These are phyloP conservation scores for Gymnocheta viridis DNA, from an alignment of 2,888 invertebrate species.

Conservation along the genomic window DNA sequence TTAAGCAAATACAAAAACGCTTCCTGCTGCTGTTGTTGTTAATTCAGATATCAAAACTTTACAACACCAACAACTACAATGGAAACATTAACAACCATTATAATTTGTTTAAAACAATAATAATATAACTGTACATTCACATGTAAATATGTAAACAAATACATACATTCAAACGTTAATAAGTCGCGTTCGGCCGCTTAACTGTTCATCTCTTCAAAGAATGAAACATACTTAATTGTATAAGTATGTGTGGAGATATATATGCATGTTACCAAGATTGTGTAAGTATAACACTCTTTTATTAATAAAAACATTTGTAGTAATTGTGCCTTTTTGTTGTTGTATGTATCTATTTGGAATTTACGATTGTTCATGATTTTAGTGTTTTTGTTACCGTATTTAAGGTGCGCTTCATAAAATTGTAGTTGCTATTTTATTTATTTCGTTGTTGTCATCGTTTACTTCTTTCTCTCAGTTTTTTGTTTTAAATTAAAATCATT, in stretches of 20 bases:
- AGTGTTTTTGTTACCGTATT: conserved; percentile 49
- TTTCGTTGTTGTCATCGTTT: conserved; percentile 22
- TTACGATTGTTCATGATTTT: conserved; percentile 62
- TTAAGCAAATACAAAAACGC: conserved; percentile 48
- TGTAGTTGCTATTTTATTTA: conserved; percentile 23
- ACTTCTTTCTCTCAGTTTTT: conserved; percentile 48
- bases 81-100: conserved; percentile 56
- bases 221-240: conserved; percentile 25
- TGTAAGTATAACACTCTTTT: conserved; percentile 4
- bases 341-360: conserved; percentile 45
- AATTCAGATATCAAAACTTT: conserved; percentile 67
- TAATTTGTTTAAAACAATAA: conserved; percentile 61
- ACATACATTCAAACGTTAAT: not conserved
- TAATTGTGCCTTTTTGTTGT: conserved; percentile 57
- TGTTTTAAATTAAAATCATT: conserved; percentile 54
- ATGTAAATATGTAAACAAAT: not conserved
- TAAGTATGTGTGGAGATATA: not conserved
- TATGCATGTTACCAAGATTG: not conserved
- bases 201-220: conserved; percentile 52
- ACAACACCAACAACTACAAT: conserved; percentile 21
- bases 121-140: not conserved
- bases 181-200: conserved; percentile 14
- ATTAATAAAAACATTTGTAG: conserved; percentile 38
- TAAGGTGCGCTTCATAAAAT: conserved; percentile 68
- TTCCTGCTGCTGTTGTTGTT: conserved; percentile 62